A percentile compares a stretch with the other conserved stretches of the same genome.
phyloP scores from a whole-genome alignment of 2,113 vertebrate genomes.

The Gavialis gangeticus region DNA sequence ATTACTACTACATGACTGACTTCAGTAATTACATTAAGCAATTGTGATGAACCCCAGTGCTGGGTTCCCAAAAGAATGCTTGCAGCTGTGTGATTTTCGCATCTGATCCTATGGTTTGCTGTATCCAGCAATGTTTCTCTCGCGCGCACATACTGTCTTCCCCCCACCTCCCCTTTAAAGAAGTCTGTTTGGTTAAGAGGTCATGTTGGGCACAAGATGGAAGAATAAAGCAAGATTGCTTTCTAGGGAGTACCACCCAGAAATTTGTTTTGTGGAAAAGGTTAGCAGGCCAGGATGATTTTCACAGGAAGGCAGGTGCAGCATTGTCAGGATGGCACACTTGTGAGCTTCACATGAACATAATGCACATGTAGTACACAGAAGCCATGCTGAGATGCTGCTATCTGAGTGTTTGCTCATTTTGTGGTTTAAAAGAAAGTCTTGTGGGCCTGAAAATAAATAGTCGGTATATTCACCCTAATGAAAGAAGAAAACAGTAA shows the following conservation, averaged over 20 bases:
- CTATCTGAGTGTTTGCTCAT: conserved; percentile 50
- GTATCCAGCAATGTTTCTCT: conserved; percentile 62
- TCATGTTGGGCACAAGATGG: conserved; percentile 71
- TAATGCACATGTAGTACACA: conserved; percentile 70
- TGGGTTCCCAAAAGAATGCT: conserved; percentile 95
- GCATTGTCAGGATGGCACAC: conserved; percentile 72
- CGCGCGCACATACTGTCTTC: not conserved
- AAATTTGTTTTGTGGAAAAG: conserved; percentile 69
- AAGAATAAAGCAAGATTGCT: conserved; percentile 68
- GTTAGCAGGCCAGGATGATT: conserved; percentile 58
- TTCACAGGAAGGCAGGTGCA: conserved; percentile 77
- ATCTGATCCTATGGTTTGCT: conserved; percentile 80
- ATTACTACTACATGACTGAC: conserved; percentile 87
- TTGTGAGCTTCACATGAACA: conserved; percentile 76
- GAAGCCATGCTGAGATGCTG: conserved; percentile 68
- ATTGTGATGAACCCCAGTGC: conserved; percentile 86
- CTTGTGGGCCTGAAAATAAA: conserved; percentile 22
- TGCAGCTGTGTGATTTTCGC: conserved; percentile 90
- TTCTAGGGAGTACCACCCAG: conserved; percentile 69
- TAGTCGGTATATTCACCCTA: not conserved
- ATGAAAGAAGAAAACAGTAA: conserved; percentile 7
- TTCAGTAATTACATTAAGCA: conserved; percentile 93
- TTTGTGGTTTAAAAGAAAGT: conserved; percentile 46
- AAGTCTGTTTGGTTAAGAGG: conserved; percentile 73
- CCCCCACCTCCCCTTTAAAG: not conserved